phyloP scores from a whole-genome alignment of 2,113 vertebrate species.

The Tyto alba region DNA sequence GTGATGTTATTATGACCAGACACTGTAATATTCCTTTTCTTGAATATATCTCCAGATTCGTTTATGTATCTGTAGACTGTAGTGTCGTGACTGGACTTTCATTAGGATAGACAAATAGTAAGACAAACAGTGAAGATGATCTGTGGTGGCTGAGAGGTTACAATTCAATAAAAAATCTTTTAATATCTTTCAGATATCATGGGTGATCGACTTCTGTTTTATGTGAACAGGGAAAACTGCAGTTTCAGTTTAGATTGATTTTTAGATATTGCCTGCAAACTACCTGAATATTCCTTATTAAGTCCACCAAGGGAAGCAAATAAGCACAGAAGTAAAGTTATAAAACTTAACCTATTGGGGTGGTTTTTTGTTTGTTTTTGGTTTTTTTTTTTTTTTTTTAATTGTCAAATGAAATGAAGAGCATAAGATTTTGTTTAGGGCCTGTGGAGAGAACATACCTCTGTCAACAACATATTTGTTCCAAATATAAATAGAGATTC shows the following conservation, averaged over 20 bases:
- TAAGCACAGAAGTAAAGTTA: background rate
- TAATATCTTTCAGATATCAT: background rate
- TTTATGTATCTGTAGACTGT: background rate
- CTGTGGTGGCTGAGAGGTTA: background rate
- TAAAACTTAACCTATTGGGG: background rate
- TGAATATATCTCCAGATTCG: background rate
- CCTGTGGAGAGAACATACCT: background rate
- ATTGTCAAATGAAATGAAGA: background rate
- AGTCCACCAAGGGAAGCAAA: background rate
- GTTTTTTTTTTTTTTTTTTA: background rate
- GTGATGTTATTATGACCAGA: background rate
- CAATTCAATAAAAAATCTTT: background rate
- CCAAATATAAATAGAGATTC: background rate
- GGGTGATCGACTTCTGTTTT: background rate
- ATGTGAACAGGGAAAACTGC: background rate
- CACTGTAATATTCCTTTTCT: background rate
- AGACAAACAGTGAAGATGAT: background rate
- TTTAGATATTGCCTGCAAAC: background rate
- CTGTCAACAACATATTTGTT: background rate
- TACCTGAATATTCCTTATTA: background rate
- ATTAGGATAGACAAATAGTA: background rate
- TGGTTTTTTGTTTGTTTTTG: background rate
- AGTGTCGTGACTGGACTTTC: background rate
- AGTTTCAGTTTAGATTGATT: background rate
- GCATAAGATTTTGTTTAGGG: background rate